Evolutionary conservation across 2,888 invertebrate genomes (phyloP).

Genomic region (Ichneumoninae sp.): DNA sequence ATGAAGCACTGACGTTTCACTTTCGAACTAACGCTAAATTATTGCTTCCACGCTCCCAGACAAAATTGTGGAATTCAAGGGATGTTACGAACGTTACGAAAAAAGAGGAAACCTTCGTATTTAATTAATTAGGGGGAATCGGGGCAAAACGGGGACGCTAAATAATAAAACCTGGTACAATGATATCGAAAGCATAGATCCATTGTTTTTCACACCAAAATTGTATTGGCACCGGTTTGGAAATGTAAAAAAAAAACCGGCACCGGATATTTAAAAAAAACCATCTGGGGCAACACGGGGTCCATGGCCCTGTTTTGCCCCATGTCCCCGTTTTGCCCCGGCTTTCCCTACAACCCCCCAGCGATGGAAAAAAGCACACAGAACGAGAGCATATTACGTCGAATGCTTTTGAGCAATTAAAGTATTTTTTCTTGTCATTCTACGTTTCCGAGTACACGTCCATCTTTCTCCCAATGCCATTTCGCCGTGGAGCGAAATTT

Average conservation of each 20-base stretch:
- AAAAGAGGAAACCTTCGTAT: neutral
- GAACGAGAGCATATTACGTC: neutral
- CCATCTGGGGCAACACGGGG: too few relatives aligned
- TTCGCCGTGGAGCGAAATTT: neutral
- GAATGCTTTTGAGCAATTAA: conserved; percentile 22
- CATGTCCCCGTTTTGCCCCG: too few relatives aligned
- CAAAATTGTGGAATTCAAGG: neutral
- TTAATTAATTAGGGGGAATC: neutral
- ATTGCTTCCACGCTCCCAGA: neutral
- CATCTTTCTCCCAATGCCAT: neutral
- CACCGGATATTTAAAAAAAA: too few relatives aligned
- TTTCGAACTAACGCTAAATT: neutral
- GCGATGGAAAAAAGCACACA: neutral
- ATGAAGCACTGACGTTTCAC: neutral
- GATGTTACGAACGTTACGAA: neutral
- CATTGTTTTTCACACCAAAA: too few relatives aligned
- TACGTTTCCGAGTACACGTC: neutral
- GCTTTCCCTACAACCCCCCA: neutral
- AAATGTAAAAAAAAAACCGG: too few relatives aligned
- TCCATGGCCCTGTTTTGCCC: too few relatives aligned
- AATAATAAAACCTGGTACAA: too few relatives aligned
- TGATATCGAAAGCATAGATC: too few relatives aligned
- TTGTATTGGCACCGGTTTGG: too few relatives aligned
- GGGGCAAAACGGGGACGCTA: too few relatives aligned
- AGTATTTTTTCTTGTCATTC: neutral